phyloP scores from a whole-genome alignment of 2,113 vertebrate genomes.

The Rostratula benghalensis region DNA sequence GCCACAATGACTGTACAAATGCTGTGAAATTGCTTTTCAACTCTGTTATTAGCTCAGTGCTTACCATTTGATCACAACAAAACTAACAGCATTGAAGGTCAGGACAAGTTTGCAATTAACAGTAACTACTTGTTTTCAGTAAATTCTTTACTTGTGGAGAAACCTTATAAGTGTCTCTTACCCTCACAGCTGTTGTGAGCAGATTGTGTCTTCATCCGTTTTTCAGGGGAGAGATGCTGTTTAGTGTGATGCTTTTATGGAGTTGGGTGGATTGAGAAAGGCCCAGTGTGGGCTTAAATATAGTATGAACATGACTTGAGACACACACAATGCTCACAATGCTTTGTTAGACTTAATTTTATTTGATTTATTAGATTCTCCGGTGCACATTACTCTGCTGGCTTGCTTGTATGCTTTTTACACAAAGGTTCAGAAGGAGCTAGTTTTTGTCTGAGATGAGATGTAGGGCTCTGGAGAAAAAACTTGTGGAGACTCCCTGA shows the following conservation, averaged over 20 bases:
- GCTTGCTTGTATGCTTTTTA: neutral
- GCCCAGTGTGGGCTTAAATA: neutral
- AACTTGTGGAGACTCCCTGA: neutral
- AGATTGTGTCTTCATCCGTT: accelerated
- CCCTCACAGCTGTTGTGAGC: neutral
- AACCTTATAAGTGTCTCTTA: neutral
- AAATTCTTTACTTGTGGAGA: neutral
- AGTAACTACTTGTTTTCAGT: neutral
- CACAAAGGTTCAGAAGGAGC: neutral
- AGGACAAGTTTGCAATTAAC: neutral
- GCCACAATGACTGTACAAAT: neutral
- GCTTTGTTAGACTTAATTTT: neutral
- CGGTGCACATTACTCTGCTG: neutral
- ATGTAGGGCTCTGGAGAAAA: neutral
- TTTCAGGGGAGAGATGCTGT: neutral
- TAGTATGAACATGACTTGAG: neutral
- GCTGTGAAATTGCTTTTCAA: neutral
- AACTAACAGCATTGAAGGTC: neutral
- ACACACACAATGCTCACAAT: accelerated
- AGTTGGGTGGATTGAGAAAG: neutral
- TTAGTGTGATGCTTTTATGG: accelerated
- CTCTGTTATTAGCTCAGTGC: neutral
- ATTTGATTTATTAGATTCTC: neutral
- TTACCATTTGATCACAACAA: neutral
- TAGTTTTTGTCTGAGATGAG: neutral